Base-by-base conservation (phyloP, 2,113 vertebrate species). In the Chionodraco myersi region DNA sequence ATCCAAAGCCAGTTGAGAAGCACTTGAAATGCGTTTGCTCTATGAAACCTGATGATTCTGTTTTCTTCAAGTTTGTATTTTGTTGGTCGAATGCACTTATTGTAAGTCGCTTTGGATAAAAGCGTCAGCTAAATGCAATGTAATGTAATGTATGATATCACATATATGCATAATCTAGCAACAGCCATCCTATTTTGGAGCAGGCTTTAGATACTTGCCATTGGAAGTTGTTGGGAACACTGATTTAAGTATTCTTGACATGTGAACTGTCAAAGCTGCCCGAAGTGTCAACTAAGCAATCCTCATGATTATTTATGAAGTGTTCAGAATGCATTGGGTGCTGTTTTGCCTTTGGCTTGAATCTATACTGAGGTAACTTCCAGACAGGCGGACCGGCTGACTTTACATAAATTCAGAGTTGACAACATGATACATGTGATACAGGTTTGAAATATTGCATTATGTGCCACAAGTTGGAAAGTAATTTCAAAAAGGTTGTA, bases 321-420 rank as follows among this genome's bases (percentile, higher is more conserved):
- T 61, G 30, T 36, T 66, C 48, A 36, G 52, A 53, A 41, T 57
- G 52, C 44, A 57, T 0, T 34, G 58, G 78, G 36, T 47, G 59
- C 70, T 41, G 36, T 62, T 82, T 75, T 66, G 61, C 80, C 75
- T 45, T 45, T 48, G 71, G 87, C 77, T 76, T 67, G 73, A 77
- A 71, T 80, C 56, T 13, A 67, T 51, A 75, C 61, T 45, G 53
- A 70, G 47, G 56, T 49, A 21, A 70, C 58, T 76, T 74, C 10
- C 59, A 69, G 72, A 51, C 18, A 69, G 62, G 26, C 80, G 60
- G 69, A 74, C 70, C 26, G 14, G 7, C 57, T 57, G 64, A 79
- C 11, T 72, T 71, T 52, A 21, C 21, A 21, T 21, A 59, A 60
- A 59, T 77, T 77, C 53, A 48, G 54, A 62, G 23, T 23, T 56